Conservation (phyloP, 2,888 invertebrate genomes). For the Zaprionus bogoriensis region DNA sequence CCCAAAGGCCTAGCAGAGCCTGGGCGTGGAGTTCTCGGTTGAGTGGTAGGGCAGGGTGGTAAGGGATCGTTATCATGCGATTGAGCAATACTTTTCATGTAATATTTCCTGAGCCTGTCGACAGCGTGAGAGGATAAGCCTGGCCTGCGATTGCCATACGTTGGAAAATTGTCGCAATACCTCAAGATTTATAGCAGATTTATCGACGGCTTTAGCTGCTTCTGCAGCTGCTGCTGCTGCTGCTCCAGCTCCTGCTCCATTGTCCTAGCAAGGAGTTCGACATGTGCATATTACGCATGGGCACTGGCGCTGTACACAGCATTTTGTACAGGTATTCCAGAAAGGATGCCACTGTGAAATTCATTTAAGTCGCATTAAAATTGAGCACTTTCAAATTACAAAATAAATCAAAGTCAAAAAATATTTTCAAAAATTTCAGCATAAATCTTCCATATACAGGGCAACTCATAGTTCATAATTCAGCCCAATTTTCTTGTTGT, state of each 20-base stretch:
- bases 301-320: slow-evolving; percentile 10
- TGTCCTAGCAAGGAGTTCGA: slow-evolving; percentile 43
- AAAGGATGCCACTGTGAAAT: too few species aligned
- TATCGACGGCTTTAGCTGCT: slow-evolving; percentile 57
- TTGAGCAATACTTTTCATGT: slow-evolving; percentile 67
- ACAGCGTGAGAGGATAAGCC: slow-evolving; percentile 36
- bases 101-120: slow-evolving; percentile 55
- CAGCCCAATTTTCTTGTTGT: background rate
- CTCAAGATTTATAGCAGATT: slow-evolving; percentile 71
- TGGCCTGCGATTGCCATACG: slow-evolving; percentile 25
- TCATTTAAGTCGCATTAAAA: too few species aligned
- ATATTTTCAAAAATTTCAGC: too few species aligned
- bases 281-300: slow-evolving; percentile 38
- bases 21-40: background rate
- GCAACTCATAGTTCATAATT: too few species aligned
- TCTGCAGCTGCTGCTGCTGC: slow-evolving; percentile 45
- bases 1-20: too few species aligned
- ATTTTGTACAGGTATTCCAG: too few species aligned
- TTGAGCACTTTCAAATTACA: background rate
- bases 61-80: slow-evolving; percentile 53
- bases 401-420: background rate
- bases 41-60: background rate
- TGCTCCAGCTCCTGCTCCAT: slow-evolving; percentile 7
- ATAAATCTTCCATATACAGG: too few species aligned
- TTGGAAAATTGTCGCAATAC: slow-evolving; percentile 46